These are phyloP conservation scores for Xestobium rufovillosum DNA, from an alignment of 2,888 invertebrate species.

Conservation along the genomic window DNA sequence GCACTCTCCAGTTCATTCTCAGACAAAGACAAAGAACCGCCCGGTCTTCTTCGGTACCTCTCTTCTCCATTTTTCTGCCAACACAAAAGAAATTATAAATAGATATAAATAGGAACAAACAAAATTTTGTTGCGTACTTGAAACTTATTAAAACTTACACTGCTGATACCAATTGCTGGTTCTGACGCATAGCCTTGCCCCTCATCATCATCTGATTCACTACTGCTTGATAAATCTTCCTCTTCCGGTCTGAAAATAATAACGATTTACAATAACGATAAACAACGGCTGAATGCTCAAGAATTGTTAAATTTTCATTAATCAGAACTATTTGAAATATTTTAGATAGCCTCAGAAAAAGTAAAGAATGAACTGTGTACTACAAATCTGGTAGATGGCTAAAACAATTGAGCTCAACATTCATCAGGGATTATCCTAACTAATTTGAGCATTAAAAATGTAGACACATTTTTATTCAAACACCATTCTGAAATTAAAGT, in stretches of 20 bases:
- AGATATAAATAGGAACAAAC: slow-evolving; percentile 17
- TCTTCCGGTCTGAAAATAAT: slow-evolving; percentile 40
- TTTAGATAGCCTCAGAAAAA: too few relatives aligned
- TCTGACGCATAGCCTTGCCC: slow-evolving; percentile 82
- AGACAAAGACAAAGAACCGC: slow-evolving; percentile 72
- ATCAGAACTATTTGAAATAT: too few relatives aligned
- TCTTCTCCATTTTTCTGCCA: slow-evolving; percentile 46
- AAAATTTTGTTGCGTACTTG: slow-evolving; percentile 13
- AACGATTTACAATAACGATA: not conserved
- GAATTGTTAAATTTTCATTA: too few relatives aligned
- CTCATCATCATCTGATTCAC: slow-evolving; percentile 59
- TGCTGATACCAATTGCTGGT: slow-evolving; percentile 55
- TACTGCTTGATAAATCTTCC: slow-evolving; percentile 50
- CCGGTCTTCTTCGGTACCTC: slow-evolving; percentile 56
- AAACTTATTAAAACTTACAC: slow-evolving; percentile 41
- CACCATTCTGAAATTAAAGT: too few relatives aligned
- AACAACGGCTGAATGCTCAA: too few relatives aligned
- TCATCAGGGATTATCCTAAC: too few relatives aligned
- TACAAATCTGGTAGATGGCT: too few relatives aligned
- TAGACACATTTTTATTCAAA: too few relatives aligned
- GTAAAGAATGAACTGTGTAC: too few relatives aligned
- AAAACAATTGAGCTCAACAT: too few relatives aligned
- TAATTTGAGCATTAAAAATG: too few relatives aligned
- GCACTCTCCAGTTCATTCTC: slow-evolving; percentile 78
- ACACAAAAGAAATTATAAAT: slow-evolving; percentile 17